These are phyloP conservation scores for Pampus argenteus DNA, from an alignment of 2,797 vertebrate species.

Conservation along the genomic window DNA sequence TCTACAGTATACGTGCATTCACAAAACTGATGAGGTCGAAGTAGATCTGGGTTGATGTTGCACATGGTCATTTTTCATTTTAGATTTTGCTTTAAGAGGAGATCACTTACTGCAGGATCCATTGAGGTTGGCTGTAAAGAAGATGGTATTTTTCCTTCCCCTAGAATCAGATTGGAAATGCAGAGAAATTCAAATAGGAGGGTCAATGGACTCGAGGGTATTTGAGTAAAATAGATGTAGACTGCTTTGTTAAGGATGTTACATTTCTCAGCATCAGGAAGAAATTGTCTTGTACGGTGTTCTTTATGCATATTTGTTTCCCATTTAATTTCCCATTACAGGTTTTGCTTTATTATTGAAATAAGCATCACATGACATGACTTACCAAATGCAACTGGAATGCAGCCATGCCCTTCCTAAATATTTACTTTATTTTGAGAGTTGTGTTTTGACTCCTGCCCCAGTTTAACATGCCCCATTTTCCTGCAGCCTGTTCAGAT, in stretches of 20 bases:
- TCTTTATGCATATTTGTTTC: not conserved
- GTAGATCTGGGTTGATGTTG: not conserved
- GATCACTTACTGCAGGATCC: constrained; percentile 94
- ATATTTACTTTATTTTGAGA: constrained; percentile 35
- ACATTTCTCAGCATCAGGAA: not conserved
- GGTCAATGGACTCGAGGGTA: constrained; percentile 4
- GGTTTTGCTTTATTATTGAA: constrained; percentile 17
- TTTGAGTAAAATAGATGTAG: not conserved
- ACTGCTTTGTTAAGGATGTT: constrained; percentile 8
- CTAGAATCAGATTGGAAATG: constrained; percentile 78
- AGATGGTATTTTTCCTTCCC: constrained; percentile 87
- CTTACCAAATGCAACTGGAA: constrained; percentile 40
- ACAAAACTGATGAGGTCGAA: not conserved
- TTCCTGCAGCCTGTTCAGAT: constrained; percentile 35
- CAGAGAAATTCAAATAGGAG: constrained; percentile 13
- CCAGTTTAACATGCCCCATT: constrained; percentile 47
- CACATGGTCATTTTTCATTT: not conserved
- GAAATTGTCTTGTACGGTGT: not conserved
- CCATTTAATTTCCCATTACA: not conserved
- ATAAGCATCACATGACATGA: constrained; percentile 6
- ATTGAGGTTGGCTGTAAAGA: constrained; percentile 89
- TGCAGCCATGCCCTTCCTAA: constrained; percentile 42
- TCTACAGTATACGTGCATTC: not conserved
- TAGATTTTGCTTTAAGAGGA: constrained; percentile 11
- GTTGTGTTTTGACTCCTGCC: constrained; percentile 29